Conservation (phyloP, 2,888 invertebrate species). For the Sarcophaga caerulescens region DNA sequence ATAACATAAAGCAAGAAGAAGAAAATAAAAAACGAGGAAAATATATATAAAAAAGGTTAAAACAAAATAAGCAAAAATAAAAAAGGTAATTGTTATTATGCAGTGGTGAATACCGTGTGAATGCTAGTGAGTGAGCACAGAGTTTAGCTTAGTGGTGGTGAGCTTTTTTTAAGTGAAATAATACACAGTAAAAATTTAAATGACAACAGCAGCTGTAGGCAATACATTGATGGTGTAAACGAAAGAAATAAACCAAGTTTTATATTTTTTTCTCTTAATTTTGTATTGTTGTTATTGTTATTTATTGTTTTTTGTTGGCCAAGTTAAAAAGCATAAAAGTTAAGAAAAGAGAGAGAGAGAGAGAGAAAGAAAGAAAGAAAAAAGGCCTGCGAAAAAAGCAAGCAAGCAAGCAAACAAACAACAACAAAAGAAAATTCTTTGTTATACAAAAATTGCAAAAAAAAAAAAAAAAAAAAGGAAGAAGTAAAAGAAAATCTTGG, state of each 20-base stretch:
- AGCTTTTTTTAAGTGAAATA: constrained; percentile 4
- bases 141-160: constrained; percentile 22
- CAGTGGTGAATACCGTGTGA: constrained; percentile 30
- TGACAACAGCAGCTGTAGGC: not conserved
- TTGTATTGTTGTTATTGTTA: constrained; percentile 28
- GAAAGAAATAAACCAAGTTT: not conserved
- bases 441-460: constrained; percentile 2
- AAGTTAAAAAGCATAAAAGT: constrained; percentile 59
- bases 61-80: not conserved
- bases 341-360: not conserved
- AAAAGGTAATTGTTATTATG: constrained; percentile 49
- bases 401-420: constrained; percentile 4
- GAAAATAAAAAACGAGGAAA: not conserved
- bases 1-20: not conserved
- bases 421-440: constrained; percentile 41
- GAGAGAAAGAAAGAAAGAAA: not conserved
- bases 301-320: constrained; percentile 40
- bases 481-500: not conserved
- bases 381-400: constrained; percentile 30
- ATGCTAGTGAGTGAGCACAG: not conserved
- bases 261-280: not conserved
- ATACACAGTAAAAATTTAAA: constrained; percentile 1
- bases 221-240: not conserved
- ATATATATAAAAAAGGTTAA: not conserved
- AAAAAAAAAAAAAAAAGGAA: not conserved